Base-by-base conservation (phyloP, 2,113 vertebrate species). In the Casuarius casuarius region DNA sequence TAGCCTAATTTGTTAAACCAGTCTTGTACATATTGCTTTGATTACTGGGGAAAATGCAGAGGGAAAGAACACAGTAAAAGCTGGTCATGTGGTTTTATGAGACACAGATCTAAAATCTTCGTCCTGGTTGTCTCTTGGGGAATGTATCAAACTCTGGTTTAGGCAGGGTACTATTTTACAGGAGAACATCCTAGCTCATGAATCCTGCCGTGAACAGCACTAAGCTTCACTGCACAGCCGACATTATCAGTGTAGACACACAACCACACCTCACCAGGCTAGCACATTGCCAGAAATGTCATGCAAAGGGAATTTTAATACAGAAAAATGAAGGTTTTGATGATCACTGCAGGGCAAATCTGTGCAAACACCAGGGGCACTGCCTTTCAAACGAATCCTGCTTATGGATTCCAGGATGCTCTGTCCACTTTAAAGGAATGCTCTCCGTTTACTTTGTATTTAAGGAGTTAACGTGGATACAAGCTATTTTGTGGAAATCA, bases 1-100 rank as follows among this genome's bases (percentile, higher is more conserved):
- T 12, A 94, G 70, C 40, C n/a, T 77, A 91, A 94, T 89, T 89
- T 96, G 91, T 84, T 93, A 87, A 94, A 86, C 38, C 73, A 87
- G 67, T 62, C 78, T 66, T 54, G 33, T 79, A 89, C 87, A 94
- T 12, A 35, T 42, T 97, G 89, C 89, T 89, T 67, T 54, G 81
- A 95, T 95, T 94, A 92, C 13, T 62, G 87, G 54, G 21, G 54
- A 94, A 94, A 97, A 91, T 38, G 91, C 13, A 20, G 70, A 81
- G 80, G 71, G 35, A 94, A 94, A 94, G 77, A 76, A 95, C 95
- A 92, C 54, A 94, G 49, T 62, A 70, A 67, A 74, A 91, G 40
- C 21, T 38, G 70, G 29, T 82, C 92, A 68, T 87, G 74, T 70
- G 91, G 70, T 80, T 95, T 96, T 67, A 88, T n/a, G 67, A 95